Evolutionary conservation across 2,113 vertebrate species (phyloP).

Genomic region (Burhinus oedicnemus): DNA sequence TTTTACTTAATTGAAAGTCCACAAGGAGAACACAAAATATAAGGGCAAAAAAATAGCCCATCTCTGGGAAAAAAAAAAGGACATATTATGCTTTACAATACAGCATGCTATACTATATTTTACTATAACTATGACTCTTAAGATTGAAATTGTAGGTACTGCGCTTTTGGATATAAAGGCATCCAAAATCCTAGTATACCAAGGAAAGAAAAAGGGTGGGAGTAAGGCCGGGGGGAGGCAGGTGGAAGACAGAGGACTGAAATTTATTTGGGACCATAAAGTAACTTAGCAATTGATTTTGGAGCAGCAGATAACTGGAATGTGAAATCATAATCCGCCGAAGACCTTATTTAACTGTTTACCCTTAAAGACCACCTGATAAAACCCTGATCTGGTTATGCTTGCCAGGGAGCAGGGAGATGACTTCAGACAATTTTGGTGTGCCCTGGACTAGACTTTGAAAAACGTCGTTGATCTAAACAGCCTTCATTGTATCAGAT

Average conservation of each 20-base stretch:
- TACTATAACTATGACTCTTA: background rate
- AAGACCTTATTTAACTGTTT: background rate
- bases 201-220: background rate
- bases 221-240: accelerated
- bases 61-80: background rate
- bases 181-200: background rate
- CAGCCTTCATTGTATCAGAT: background rate
- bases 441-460: background rate
- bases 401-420: background rate
- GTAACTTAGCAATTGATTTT: background rate
- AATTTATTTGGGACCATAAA: background rate
- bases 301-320: background rate
- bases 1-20: background rate
- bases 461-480: background rate
- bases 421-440: background rate
- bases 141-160: background rate
- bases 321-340: background rate
- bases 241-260: background rate
- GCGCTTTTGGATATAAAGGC: background rate
- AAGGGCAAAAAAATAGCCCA: background rate
- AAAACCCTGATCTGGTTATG: background rate
- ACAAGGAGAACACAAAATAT: background rate
- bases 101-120: background rate
- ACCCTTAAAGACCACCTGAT: background rate
- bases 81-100: background rate